A percentile compares a stretch with the other conserved stretches of the same genome.
phyloP scores from a whole-genome alignment of 1,140 invertebrate species.

The Oreohelix idahoensis region DNA sequence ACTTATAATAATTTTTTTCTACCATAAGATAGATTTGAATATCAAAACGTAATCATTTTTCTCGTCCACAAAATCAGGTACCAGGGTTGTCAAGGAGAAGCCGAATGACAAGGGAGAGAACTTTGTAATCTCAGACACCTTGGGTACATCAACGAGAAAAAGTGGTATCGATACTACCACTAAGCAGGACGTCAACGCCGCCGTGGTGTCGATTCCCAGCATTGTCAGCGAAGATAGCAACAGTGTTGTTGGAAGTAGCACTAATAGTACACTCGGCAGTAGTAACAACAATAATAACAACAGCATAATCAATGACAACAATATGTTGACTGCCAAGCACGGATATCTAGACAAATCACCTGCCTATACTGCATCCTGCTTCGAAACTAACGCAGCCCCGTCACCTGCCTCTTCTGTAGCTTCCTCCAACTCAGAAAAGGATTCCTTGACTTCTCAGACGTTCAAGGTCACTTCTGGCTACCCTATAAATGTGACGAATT shows the following conservation, averaged over 20 bases:
- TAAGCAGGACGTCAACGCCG: neutral
- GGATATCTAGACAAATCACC: conserved; percentile 8
- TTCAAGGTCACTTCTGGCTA: neutral
- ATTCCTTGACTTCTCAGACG: neutral
- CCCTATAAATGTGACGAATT: neutral
- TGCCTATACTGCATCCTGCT: neutral
- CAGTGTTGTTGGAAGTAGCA: neutral
- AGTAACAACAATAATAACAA: conserved; percentile 18
- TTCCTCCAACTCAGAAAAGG: neutral
- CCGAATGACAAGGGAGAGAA: neutral
- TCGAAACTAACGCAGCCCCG: neutral
- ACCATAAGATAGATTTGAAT: too few relatives aligned
- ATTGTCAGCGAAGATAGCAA: neutral
- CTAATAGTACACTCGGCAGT: too few relatives aligned
- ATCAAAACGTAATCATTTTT: too few relatives aligned
- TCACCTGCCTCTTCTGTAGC: neutral
- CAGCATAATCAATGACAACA: conserved; percentile 21
- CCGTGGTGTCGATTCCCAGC: neutral
- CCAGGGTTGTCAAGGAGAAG: neutral
- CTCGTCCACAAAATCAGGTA: neutral
- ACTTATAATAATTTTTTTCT: too few relatives aligned
- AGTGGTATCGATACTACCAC: neutral
- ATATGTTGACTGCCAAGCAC: neutral
- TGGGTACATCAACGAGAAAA: neutral
- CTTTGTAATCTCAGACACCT: neutral